These are phyloP conservation scores for Eupithecia dodoneata DNA, from an alignment of 2,888 invertebrate genomes.

Conservation along the genomic window DNA sequence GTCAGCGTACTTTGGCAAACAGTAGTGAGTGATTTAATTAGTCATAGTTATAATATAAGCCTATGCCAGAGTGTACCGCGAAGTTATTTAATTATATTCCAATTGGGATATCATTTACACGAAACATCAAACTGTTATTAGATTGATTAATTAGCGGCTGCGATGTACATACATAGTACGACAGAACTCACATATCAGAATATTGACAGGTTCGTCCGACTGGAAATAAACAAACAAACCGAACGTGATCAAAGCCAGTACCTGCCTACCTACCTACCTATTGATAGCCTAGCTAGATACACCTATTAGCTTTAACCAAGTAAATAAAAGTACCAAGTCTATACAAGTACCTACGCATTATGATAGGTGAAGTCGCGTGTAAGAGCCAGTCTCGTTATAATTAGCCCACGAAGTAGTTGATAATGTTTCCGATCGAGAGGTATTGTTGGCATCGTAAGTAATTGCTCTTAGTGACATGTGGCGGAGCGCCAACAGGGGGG, in stretches of 20 bases:
- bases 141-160: neutral
- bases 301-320: too few species aligned
- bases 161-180: neutral
- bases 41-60: neutral
- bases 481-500: neutral
- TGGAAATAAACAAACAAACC: neutral
- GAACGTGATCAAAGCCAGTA: neutral
- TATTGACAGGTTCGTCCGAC: neutral
- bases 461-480: slow-evolving; percentile 2
- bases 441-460: slow-evolving; percentile 14
- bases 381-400: neutral
- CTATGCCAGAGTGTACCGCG: neutral
- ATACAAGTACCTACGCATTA: too few species aligned
- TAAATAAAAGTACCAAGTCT: too few species aligned
- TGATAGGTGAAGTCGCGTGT: neutral
- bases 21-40: neutral
- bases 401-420: neutral
- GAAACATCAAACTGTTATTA: neutral
- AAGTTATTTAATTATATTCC: neutral
- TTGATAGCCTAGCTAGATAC: too few species aligned
- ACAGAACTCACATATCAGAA: neutral
- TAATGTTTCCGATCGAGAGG: slow-evolving; percentile 10
- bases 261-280: too few species aligned
- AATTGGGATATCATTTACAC: neutral
- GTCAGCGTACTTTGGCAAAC: neutral